A percentile compares a stretch with the other conserved stretches of the same genome.
Conservation (phyloP, 2,113 vertebrate genomes). For the Neogobius melanostomus region DNA sequence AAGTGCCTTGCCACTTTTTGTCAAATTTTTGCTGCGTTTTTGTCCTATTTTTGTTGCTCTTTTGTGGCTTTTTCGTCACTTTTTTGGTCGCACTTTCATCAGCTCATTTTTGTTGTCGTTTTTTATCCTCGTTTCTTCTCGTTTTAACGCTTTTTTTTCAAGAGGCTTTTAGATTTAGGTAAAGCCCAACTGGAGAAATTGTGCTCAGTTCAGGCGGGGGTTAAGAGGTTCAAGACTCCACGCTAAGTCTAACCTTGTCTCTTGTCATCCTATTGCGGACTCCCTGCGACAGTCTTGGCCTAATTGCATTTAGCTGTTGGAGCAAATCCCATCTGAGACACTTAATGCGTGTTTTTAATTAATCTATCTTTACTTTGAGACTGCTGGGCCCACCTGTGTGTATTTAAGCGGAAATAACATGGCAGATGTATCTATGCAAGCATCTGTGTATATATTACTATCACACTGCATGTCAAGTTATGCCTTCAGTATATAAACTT, state of each 20-base stretch:
- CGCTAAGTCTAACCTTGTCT: constrained; percentile 15
- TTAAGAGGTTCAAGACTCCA: constrained; percentile 21
- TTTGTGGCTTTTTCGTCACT: too few species aligned
- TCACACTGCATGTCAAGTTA: neutral
- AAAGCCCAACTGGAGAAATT: too few species aligned
- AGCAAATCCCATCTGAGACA: constrained; percentile 53
- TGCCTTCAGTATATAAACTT: too few species aligned
- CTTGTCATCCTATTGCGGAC: constrained; percentile 15
- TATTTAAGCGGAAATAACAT: constrained; percentile 1
- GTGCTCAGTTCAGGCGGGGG: too few species aligned
- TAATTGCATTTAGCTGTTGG: constrained; percentile 65
- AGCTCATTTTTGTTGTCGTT: too few species aligned
- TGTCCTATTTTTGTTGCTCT: too few species aligned
- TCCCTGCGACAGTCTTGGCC: constrained; percentile 38
- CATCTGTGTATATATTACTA: neutral
- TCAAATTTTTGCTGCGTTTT: too few species aligned
- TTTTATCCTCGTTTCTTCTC: too few species aligned
- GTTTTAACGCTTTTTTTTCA: too few species aligned
- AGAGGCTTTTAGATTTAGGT: too few species aligned
- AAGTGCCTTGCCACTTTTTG: too few species aligned
- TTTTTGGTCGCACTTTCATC: too few species aligned
- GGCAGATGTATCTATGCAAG: neutral
- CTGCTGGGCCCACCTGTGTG: neutral
- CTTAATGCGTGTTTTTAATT: constrained; percentile 37
- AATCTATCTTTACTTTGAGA: constrained; percentile 13